Percentiles rank a stretch among this genome's conserved stretches.
Evolutionary conservation across 2,888 invertebrate genomes (phyloP).

Genomic region (Podabrus alpinus): DNA sequence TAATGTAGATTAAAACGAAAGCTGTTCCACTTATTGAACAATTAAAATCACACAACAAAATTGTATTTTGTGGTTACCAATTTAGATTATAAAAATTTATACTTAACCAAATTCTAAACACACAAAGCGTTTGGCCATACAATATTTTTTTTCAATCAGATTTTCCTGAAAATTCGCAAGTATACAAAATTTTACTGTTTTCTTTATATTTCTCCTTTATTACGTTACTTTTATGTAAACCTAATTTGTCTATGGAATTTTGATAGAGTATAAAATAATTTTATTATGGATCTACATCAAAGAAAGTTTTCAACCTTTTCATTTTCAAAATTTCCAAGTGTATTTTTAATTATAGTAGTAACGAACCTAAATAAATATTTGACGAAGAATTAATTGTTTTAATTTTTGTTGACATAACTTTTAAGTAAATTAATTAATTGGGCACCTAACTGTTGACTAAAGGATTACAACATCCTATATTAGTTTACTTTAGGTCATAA

Average conservation of each 20-base stretch:
- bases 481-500: conserved; percentile 5
- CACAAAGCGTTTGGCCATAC: no score
- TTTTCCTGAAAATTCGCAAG: no score
- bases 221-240: background rate
- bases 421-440: conserved; percentile 7
- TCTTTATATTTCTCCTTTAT: background rate
- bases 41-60: background rate
- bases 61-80: no score
- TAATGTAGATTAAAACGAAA: background rate
- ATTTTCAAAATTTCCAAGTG: background rate
- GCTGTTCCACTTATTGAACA: background rate
- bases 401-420: background rate
- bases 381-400: background rate
- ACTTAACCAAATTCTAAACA: no score
- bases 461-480: conserved; percentile 5
- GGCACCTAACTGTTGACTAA: conserved; percentile 3
- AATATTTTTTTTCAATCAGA: no score
- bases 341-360: background rate
- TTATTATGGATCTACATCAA: background rate
- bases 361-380: background rate
- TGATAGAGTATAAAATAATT: background rate
- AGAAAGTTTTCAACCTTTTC: background rate
- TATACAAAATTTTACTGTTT: background rate
- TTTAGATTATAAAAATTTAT: no score
- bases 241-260: background rate